Base-by-base conservation (phyloP, 2,797 vertebrate genomes). In the Lacerta viridis region DNA sequence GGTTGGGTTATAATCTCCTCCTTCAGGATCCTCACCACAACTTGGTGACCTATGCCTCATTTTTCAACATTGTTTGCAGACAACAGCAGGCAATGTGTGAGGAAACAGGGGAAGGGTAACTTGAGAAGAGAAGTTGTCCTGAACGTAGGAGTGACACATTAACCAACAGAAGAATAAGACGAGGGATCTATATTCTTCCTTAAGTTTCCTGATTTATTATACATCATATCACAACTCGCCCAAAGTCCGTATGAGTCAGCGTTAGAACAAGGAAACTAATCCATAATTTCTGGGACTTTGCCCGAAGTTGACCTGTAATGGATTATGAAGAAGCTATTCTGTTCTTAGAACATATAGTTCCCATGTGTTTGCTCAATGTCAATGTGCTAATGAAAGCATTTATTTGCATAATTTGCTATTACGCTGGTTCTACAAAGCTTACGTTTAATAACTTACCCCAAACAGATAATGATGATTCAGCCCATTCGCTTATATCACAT, bases 321-420 rank as follows among this genome's bases (percentile, higher is more conserved):
- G 41, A 75, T 46, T 69, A 80, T 66, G 55, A 80, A 13, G 5
- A 72, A 18, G 41, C 29, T 66, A 27, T 15, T 61, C 83, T 61
- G 75, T 46, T 80, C 68, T 46, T 80, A 64, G 46, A 79, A 33
- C 68, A 59, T n/a, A 39, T 7, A 10, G 23, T 76, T 88, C 82
- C 66, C 33, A 78, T 27, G 27, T 25, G 36, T 46, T 88, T 84
- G 27, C 66, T 36, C n/a, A 79, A 80, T 80, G 41, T 66, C 64
- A 23, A 29, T 50, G 29, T 36, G 25, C 50, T 29, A 64, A 71
- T 74, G 50, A 46, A 3, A 85, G 43, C 68, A 18, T 92, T 91
- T 83, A 90, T 95, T 93, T 95, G 89, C 90, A 91, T 95, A 87
- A 91, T 88, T 92, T 93, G 85, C 83, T 90, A 84, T 1, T 69